phyloP scores from a whole-genome alignment of 2,888 invertebrate species.

The Anoplius nigerrimus region DNA sequence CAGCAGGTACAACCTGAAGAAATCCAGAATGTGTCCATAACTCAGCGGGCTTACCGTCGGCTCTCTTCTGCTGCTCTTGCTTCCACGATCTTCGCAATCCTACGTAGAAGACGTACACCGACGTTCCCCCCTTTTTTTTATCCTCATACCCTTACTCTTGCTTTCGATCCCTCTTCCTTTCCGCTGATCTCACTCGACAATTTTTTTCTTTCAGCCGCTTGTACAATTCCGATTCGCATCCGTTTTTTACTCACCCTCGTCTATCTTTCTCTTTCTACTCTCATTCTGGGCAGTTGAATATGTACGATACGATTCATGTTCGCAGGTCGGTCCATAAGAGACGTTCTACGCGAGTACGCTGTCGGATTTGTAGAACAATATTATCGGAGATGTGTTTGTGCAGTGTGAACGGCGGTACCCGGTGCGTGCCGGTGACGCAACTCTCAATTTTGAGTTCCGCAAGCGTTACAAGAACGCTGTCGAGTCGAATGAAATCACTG shows the following conservation, averaged over 20 bases:
- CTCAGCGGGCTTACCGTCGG: slow-evolving; percentile 54
- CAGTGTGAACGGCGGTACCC: slow-evolving; percentile 24
- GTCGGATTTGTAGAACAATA: slow-evolving; percentile 66
- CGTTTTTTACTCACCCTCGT: neutral
- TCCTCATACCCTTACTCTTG: neutral
- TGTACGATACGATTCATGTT: slow-evolving; percentile 27
- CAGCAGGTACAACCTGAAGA: slow-evolving; percentile 64
- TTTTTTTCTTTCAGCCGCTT: neutral
- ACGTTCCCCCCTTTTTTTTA: slow-evolving; percentile 14
- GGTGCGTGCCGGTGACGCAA: slow-evolving; percentile 30
- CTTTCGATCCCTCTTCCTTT: neutral
- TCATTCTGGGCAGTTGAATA: slow-evolving; percentile 11
- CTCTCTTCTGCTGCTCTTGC: slow-evolving; percentile 21
- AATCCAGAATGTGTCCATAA: slow-evolving; percentile 68
- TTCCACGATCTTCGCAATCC: slow-evolving; percentile 36
- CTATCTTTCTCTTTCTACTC: slow-evolving; percentile 5
- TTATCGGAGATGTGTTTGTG: slow-evolving; percentile 52
- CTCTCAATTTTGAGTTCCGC: slow-evolving; percentile 24
- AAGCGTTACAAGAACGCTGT: slow-evolving; percentile 8
- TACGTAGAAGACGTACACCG: slow-evolving; percentile 40
- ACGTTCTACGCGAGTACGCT: slow-evolving; percentile 46
- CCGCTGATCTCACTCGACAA: neutral
- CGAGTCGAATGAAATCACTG: too few relatives aligned
- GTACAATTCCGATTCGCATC: neutral
- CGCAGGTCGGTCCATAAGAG: slow-evolving; percentile 23